Percentiles rank a stretch among this genome's conserved stretches.
These are phyloP conservation scores for Augochlorella aurata DNA, from an alignment of 2,888 invertebrate genomes.

Conservation along the genomic window DNA sequence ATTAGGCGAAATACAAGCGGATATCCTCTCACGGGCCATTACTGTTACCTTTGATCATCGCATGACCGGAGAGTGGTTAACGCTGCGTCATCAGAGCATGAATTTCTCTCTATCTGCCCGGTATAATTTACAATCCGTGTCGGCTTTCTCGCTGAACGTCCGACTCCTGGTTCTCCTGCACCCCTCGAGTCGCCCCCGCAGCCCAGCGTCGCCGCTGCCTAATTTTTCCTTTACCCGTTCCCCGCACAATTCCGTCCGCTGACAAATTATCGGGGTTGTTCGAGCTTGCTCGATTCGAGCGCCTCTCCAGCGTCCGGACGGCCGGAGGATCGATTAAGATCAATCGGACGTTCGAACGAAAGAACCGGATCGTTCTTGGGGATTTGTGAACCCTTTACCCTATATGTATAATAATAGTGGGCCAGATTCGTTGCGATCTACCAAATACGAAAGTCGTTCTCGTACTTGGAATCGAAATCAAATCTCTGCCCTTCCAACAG, in stretches of 20 bases:
- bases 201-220: constrained; percentile 14
- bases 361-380: too few species aligned
- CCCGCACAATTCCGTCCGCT: neutral
- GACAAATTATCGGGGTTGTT: neutral
- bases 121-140: constrained; percentile 78
- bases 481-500: too few species aligned
- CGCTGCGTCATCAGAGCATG: constrained; percentile 82
- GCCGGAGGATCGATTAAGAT: too few species aligned
- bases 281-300: neutral
- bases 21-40: constrained; percentile 82
- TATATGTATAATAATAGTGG: too few species aligned
- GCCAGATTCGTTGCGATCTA: too few species aligned
- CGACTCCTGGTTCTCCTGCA: constrained; percentile 41
- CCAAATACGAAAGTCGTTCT: too few species aligned
- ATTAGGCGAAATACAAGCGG: constrained; percentile 80
- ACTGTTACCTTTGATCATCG: constrained; percentile 81
- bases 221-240: constrained; percentile 24
- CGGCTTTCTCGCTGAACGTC: constrained; percentile 58
- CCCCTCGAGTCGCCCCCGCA: constrained; percentile 33
- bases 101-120: constrained; percentile 78
- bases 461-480: too few species aligned
- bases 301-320: neutral
- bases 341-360: too few species aligned
- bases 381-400: too few species aligned
- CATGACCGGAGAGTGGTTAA: constrained; percentile 77